Evolutionary conservation across 92 coral and sea anemone genomes (phyloP).

Genomic region (Epizoanthus illoricatus): DNA sequence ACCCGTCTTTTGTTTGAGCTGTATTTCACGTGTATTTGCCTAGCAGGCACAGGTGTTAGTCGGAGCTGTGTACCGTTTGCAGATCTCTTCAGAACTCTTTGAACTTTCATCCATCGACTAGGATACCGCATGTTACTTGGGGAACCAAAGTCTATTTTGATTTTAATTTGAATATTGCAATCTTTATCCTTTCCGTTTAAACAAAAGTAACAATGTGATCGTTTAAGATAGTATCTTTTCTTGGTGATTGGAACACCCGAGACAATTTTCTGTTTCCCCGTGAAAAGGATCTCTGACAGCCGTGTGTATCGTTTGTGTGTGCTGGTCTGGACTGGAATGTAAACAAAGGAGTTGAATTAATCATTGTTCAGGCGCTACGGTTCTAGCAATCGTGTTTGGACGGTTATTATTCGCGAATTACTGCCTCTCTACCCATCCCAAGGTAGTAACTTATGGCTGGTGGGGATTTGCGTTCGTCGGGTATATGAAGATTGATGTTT

Average conservation of each 20-base stretch:
- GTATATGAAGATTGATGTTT: neutral
- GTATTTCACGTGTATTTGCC: neutral
- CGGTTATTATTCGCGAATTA: neutral
- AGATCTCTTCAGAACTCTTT: neutral
- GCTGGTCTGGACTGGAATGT: constrained; percentile 27
- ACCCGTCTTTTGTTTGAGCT: neutral
- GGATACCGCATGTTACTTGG: too few species aligned
- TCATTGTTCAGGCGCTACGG: neutral
- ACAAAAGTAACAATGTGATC: neutral
- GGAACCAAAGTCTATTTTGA: neutral
- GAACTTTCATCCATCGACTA: neutral
- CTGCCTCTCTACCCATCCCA: neutral
- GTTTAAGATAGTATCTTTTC: neutral
- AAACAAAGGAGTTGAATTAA: neutral
- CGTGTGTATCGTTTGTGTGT: neutral
- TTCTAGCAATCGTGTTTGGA: neutral
- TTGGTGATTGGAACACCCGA: neutral
- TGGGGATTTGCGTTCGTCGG: neutral
- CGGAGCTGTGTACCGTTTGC: too few species aligned
- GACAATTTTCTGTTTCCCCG: neutral
- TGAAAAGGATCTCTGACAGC: neutral
- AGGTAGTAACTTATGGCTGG: neutral
- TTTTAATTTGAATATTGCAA: neutral
- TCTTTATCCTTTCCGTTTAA: neutral
- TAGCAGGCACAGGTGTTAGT: neutral